These are phyloP conservation scores for Lomographa bimaculata DNA, from an alignment of 2,888 invertebrate genomes.

Conservation along the genomic window DNA sequence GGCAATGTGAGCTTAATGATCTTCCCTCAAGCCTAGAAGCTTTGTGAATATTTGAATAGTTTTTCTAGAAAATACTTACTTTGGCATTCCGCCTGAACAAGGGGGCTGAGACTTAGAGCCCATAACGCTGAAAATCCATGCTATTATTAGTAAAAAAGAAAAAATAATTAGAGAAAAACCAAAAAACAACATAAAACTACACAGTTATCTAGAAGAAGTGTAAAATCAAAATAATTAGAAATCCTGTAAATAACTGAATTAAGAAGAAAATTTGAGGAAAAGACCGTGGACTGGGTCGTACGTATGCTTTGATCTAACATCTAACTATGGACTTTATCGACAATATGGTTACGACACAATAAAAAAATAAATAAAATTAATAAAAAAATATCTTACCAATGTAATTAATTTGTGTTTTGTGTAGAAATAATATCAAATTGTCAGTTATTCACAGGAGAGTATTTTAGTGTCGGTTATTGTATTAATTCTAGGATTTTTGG, in stretches of 20 bases:
- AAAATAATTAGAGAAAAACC: constrained; percentile 49
- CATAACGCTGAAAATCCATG: constrained; percentile 83
- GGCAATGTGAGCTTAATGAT: constrained; percentile 38
- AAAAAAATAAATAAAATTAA: constrained; percentile 22
- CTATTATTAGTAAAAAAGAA: constrained; percentile 75
- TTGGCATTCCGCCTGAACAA: constrained; percentile 82
- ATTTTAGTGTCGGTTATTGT: constrained; percentile 38
- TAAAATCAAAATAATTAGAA: constrained; percentile 28
- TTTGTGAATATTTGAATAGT: constrained; percentile 35
- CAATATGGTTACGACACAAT: too few species aligned
- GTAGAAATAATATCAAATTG: constrained; percentile 17
- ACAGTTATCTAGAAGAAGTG: constrained; percentile 40
- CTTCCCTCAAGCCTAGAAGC: constrained; percentile 53
- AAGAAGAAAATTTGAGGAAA: constrained; percentile 28
- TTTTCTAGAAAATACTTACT: constrained; percentile 67
- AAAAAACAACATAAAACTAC: constrained; percentile 45
- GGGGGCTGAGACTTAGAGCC: constrained; percentile 78
- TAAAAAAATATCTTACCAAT: constrained; percentile 12
- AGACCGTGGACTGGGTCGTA: constrained; percentile 63
- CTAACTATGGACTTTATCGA: too few species aligned
- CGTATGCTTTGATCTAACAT: constrained; percentile 8
- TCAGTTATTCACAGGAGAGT: constrained; percentile 77
- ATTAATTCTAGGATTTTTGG: constrained; percentile 29
- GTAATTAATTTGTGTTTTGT: constrained; percentile 2
- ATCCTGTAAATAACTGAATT: constrained; percentile 77